Conservation (phyloP, 2,113 vertebrate genomes). For the Clarias macrocephalus region DNA sequence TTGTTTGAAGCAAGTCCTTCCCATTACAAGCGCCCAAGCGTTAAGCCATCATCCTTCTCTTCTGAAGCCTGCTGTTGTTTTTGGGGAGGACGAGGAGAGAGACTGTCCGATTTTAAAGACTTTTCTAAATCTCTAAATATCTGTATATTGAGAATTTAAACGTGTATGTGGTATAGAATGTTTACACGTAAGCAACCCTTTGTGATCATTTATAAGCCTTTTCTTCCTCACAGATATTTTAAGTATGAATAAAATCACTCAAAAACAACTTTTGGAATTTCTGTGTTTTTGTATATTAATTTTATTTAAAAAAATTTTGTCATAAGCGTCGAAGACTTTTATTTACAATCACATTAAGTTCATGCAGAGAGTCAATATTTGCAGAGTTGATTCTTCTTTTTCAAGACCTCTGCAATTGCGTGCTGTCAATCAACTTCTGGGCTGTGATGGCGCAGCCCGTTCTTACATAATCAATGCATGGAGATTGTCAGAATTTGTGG, state of each 20-base stretch:
- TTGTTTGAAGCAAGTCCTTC: not conserved
- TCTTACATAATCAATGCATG: no score
- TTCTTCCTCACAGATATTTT: conserved; percentile 23
- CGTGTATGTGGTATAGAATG: conserved; percentile 1
- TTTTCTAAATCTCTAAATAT: conserved; percentile 20
- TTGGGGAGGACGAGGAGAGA: not conserved
- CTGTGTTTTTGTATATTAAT: not conserved
- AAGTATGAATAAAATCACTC: conserved; percentile 9
- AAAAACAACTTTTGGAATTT: not conserved
- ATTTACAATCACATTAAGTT: no score
- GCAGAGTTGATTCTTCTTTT: no score
- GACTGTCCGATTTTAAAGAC: not conserved
- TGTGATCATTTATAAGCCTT: conserved; percentile 38
- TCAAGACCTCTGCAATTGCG: no score
- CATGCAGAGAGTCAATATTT: no score
- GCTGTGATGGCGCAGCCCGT: no score
- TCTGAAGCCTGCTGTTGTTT: not conserved
- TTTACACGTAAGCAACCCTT: conserved; percentile 18
- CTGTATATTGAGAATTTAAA: conserved; percentile 37
- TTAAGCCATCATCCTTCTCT: not conserved
- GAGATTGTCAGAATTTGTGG: no score
- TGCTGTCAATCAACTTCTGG: no score
- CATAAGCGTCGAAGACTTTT: no score
- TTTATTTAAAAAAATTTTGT: no score
- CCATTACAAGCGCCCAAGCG: not conserved